Evolutionary conservation across 2,113 vertebrate genomes (phyloP), one percentile per base, ranked within the genome.

Genomic region (Sardina pilchardus): DNA sequence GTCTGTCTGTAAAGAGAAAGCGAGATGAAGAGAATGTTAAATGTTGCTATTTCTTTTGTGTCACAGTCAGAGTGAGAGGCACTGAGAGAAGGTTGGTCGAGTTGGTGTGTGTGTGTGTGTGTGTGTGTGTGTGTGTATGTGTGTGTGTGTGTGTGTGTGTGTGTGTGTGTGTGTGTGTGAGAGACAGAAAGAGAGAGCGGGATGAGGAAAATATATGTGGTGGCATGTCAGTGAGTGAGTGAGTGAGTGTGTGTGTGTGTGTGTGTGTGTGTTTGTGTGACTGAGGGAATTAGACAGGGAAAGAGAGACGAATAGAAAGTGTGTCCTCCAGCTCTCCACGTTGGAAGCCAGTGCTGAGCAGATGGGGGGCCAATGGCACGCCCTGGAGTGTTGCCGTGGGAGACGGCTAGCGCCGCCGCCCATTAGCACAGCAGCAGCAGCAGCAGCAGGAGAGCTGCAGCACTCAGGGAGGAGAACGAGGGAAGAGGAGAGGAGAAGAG

Each of bases 331-430:
- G 86, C 89, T 88, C 87, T 82, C n/a, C 30, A 87, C 89, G 85
- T 84, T 85, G 90, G 86, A 89, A 90, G 86, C 88, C 67, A 91
- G 93, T 86, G 4, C 5, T 30, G 83, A 89, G 90, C 93, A 94
- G 88, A 91, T 91, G 88, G 91, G 92, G 89, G 87, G 91, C 81
- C 90, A 30, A 88, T 89, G 83, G 86, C 87, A 88, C 82, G 87
- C 90, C 87, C 53, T 85, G 39, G 82, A 36, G 88, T 88, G 86
- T 83, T 81, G 84, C 87, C 87, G 88, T 88, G 80, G 86, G 85
- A 88, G 56, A 67, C 44, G 82, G 50, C 26, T 85, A 85, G 78
- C 48, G 84, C 81, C 44, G 36, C 82, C 82, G 53, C 59, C 63
- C 63, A 85, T 86, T 90, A 86, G 24, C 85, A 87, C 81, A 56